Percentiles rank a stretch among this genome's conserved stretches.
phyloP scores from a whole-genome alignment of 2,113 vertebrate genomes.

The Calyptomena viridis region DNA sequence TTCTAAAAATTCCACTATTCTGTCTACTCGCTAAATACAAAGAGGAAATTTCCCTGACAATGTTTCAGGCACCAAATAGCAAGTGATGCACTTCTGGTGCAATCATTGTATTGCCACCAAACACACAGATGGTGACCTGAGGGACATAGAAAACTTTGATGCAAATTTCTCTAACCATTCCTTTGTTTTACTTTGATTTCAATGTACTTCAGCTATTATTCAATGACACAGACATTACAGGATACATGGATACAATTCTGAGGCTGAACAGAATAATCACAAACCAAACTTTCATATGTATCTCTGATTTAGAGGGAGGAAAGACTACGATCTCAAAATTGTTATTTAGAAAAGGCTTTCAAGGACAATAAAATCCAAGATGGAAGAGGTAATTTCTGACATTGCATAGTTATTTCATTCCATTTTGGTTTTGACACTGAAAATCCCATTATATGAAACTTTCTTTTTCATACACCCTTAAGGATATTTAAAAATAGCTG shows the following conservation, averaged over 20 bases:
- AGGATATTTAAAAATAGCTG: neutral
- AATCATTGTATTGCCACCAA: neutral
- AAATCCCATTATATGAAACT: neutral
- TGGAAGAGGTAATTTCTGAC: neutral
- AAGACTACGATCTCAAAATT: neutral
- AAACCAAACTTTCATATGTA: neutral
- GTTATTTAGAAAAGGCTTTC: neutral
- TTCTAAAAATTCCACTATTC: neutral
- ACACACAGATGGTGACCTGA: neutral
- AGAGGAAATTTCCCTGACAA: neutral
- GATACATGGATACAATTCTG: neutral
- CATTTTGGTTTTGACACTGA: neutral
- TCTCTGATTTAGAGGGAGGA: neutral
- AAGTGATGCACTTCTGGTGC: neutral
- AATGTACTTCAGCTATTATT: neutral
- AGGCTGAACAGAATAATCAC: neutral
- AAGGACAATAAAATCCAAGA: neutral
- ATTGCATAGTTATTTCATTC: neutral
- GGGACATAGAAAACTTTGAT: neutral
- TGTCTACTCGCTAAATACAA: neutral
- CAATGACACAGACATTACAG: neutral
- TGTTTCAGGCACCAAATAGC: neutral
- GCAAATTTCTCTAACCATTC: neutral
- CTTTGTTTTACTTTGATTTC: neutral
- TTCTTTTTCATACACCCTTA: neutral